Percentiles rank a stretch among this genome's conserved stretches.
Evolutionary conservation across 2,888 invertebrate genomes (phyloP).

Genomic region (Eulithis testata): DNA sequence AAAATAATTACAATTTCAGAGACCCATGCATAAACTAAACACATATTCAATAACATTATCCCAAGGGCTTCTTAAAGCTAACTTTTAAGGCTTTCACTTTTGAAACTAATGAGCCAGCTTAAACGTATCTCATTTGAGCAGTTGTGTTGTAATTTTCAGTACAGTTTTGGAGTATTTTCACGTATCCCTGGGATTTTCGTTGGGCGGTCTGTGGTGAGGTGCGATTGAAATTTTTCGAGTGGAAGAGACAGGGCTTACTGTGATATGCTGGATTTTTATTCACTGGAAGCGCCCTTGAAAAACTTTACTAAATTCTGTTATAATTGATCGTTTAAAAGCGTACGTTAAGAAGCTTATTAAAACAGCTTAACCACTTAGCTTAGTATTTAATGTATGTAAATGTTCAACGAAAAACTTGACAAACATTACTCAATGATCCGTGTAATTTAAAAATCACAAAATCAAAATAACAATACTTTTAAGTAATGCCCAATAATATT

Average conservation of each 20-base stretch:
- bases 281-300: constrained; percentile 42
- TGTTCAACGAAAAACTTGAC: no score
- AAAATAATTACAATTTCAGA: constrained; percentile 5
- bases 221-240: constrained; percentile 82
- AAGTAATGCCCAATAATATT: no score
- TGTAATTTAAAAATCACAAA: no score
- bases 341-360: no score
- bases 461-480: no score
- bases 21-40: constrained; percentile 7
- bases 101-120: constrained; percentile 63
- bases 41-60: constrained; percentile 30
- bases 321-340: no score
- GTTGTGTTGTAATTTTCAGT: constrained; percentile 38
- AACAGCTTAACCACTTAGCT: no score
- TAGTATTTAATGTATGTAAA: no score
- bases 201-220: constrained; percentile 69
- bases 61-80: constrained; percentile 28
- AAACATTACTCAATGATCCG: no score
- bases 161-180: constrained; percentile 66
- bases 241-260: constrained; percentile 76
- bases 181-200: constrained; percentile 77
- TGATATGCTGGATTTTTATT: constrained; percentile 35
- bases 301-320: no score
- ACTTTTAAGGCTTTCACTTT: constrained; percentile 36
- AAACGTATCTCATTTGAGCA: constrained; percentile 64